These are phyloP conservation scores for Homarus americanus DNA, from an alignment of 1,140 invertebrate genomes.

Conservation along the genomic window DNA sequence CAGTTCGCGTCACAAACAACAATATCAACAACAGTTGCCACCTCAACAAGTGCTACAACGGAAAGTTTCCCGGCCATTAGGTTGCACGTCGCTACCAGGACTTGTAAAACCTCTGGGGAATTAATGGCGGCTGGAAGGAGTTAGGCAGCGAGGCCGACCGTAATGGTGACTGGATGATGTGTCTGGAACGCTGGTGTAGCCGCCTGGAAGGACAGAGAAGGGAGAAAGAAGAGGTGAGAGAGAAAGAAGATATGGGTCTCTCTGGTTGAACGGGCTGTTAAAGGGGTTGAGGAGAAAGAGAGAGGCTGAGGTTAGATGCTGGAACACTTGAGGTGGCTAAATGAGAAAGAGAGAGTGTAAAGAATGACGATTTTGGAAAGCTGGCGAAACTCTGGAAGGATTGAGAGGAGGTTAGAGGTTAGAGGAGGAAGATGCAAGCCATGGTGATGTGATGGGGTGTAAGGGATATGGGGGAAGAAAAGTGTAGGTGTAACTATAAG, in stretches of 20 bases:
- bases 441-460: too few relatives aligned
- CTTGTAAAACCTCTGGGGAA: slow-evolving; percentile 9
- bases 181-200: slow-evolving; percentile 10
- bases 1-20: too few relatives aligned
- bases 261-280: not conserved
- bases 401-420: too few relatives aligned
- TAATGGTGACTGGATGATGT: slow-evolving; percentile 11
- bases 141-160: slow-evolving; percentile 5
- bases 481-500: too few relatives aligned
- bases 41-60: not conserved
- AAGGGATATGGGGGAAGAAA: too few relatives aligned
- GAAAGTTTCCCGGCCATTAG: not conserved
- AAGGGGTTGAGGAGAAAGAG: too few relatives aligned
- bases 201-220: not conserved
- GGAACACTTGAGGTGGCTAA: too few relatives aligned
- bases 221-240: not conserved
- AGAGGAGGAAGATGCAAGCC: too few relatives aligned
- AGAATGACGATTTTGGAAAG: too few relatives aligned
- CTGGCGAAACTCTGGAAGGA: too few relatives aligned
- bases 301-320: too few relatives aligned
- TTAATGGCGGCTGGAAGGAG: slow-evolving; percentile 8
- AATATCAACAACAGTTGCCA: not conserved
- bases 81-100: not conserved
- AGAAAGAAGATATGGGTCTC: not conserved
- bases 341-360: too few relatives aligned